Evolutionary conservation across 1,140 invertebrate genomes (phyloP).

Genomic region (Aphaenogaster ashmeadi): DNA sequence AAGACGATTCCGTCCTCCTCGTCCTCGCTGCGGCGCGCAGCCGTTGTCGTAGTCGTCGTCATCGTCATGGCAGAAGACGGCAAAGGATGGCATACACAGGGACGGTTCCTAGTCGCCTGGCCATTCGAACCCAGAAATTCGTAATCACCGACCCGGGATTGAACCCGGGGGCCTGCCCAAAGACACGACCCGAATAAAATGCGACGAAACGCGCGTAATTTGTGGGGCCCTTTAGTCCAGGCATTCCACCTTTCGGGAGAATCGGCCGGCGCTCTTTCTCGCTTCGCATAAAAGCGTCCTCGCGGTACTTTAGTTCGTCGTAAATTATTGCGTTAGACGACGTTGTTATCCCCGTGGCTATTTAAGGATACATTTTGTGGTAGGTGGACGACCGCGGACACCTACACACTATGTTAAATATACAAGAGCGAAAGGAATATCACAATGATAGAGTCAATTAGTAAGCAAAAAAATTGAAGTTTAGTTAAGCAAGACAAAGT

Average conservation of each 20-base stretch:
- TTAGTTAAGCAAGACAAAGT: background rate
- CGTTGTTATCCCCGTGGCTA: constrained; percentile 46
- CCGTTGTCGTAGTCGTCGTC: constrained; percentile 19
- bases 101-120: constrained; percentile 40
- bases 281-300: constrained; percentile 58
- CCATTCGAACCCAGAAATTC: constrained; percentile 64
- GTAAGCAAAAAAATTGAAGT: background rate
- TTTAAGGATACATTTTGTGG: constrained; percentile 47
- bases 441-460: background rate
- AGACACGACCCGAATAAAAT: constrained; percentile 68
- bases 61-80: constrained; percentile 12
- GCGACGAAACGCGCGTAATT: constrained; percentile 76
- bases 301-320: constrained; percentile 37
- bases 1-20: constrained; percentile 78
- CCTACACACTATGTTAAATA: constrained; percentile 13
- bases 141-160: constrained; percentile 62
- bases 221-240: constrained; percentile 49
- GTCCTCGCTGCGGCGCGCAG: constrained; percentile 16
- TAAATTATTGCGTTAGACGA: constrained; percentile 58
- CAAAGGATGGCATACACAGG: constrained; percentile 24
- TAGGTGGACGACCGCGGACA: constrained; percentile 12
- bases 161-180: constrained; percentile 63
- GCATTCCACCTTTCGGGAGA: constrained; percentile 37
- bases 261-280: constrained; percentile 30
- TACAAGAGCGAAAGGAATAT: background rate